phyloP scores from a whole-genome alignment of 2,888 invertebrate species.

The Metellina segmentata region DNA sequence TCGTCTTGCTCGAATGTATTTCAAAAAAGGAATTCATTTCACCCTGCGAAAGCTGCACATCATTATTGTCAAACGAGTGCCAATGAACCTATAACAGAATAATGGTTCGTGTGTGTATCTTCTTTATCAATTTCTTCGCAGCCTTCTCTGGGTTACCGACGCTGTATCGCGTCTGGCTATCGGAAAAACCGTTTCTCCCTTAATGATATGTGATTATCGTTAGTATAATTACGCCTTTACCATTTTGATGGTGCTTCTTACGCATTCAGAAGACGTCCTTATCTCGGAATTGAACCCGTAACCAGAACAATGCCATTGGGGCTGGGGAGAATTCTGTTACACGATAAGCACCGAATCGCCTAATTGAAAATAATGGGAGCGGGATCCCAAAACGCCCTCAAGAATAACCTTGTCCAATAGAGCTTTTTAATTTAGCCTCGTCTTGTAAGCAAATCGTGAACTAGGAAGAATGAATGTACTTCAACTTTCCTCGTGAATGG shows the following conservation, averaged over 20 bases:
- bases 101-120: neutral
- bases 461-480: neutral
- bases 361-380: neutral
- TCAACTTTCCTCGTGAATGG: neutral
- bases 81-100: neutral
- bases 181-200: constrained; percentile 14
- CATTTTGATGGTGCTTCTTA: constrained; percentile 4
- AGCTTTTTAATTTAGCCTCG: neutral
- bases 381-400: neutral
- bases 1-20: neutral
- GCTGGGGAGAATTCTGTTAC: neutral
- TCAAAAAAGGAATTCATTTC: neutral
- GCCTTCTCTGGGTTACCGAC: neutral
- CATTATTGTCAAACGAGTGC: neutral
- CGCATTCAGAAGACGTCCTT: constrained; percentile 12
- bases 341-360: neutral
- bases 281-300: constrained; percentile 7
- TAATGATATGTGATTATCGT: constrained; percentile 20
- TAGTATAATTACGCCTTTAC: constrained; percentile 12
- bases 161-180: neutral
- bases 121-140: constrained; percentile 1
- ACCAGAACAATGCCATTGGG: constrained; percentile 1
- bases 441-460: constrained; percentile 1
- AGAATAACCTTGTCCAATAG: neutral
- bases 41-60: neutral